Evolutionary conservation across 2,113 vertebrate species (phyloP).

Genomic region (Siphamia tubifer): DNA sequence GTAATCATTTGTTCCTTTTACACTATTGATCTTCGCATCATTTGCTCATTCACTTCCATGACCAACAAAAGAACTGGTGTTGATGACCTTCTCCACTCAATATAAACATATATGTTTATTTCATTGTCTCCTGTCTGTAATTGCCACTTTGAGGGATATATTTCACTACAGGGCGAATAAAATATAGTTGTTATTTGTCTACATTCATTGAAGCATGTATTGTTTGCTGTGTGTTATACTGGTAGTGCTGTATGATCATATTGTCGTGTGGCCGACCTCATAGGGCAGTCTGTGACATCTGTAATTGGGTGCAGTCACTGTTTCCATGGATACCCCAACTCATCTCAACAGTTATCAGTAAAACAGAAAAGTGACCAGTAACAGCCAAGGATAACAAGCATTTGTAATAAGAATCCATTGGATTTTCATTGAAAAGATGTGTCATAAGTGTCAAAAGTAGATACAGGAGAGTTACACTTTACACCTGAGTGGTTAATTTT

Average conservation of each 20-base stretch:
- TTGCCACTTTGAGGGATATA: too few relatives aligned
- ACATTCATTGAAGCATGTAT: not conserved
- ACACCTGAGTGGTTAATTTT: not conserved
- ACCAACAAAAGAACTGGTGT: not conserved
- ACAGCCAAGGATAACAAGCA: not conserved
- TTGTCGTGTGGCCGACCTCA: conserved; percentile 39
- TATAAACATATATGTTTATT: too few relatives aligned
- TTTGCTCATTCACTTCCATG: not conserved
- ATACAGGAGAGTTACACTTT: not conserved
- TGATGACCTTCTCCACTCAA: not conserved
- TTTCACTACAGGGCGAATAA: conserved; percentile 7
- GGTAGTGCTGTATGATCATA: conserved; percentile 32
- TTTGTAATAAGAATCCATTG: not conserved
- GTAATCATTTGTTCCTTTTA: conserved; percentile 28
- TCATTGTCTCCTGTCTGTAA: too few relatives aligned
- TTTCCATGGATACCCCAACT: conserved; percentile 66
- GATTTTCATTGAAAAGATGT: not conserved
- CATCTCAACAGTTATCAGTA: conserved; percentile 18
- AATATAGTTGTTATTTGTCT: not conserved
- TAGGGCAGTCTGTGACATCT: conserved; percentile 37
- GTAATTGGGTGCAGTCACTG: conserved; percentile 25
- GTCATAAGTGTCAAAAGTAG: not conserved
- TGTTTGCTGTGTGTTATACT: not conserved
- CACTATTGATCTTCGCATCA: conserved; percentile 38
- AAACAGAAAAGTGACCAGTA: conserved; percentile 40